These are phyloP conservation scores for Saccostrea echinata DNA, from an alignment of 1,140 invertebrate species.

Conservation along the genomic window DNA sequence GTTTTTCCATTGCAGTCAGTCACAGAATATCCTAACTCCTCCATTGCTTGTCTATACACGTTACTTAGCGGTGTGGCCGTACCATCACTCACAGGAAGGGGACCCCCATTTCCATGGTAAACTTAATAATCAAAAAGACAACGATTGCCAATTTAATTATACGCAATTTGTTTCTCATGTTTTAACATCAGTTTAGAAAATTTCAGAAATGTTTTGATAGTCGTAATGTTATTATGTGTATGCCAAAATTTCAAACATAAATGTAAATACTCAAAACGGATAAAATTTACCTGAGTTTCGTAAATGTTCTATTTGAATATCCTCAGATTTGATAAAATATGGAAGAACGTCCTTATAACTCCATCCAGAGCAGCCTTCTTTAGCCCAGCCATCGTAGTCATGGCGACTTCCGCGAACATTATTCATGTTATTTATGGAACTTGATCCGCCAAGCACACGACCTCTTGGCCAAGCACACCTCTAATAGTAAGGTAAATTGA, in stretches of 20 bases:
- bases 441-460: conserved; percentile 86
- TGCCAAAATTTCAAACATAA: not conserved
- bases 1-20: conserved; percentile 7
- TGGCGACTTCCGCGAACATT: conserved; percentile 94
- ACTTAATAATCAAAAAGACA: conserved; percentile 46
- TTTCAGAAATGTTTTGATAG: too few relatives aligned
- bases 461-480: conserved; percentile 63
- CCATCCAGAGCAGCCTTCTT: conserved; percentile 93
- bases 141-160: not conserved
- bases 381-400: conserved; percentile 96
- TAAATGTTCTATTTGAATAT: conserved; percentile 61
- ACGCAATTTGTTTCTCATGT: too few relatives aligned
- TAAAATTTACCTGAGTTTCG: conserved; percentile 50
- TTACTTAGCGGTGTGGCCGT: conserved; percentile 62
- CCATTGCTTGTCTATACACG: conserved; percentile 62
- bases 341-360: conserved; percentile 90
- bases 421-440: conserved; percentile 96
- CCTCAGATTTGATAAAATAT: conserved; percentile 92
- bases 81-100: conserved; percentile 61
- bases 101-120: conserved; percentile 68
- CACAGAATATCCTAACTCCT: conserved; percentile 63
- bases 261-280: not conserved
- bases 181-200: too few relatives aligned
- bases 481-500: conserved; percentile 42
- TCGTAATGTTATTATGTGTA: too few relatives aligned